Conservation (phyloP, 2,888 invertebrate genomes). For the Muscina levida region DNA sequence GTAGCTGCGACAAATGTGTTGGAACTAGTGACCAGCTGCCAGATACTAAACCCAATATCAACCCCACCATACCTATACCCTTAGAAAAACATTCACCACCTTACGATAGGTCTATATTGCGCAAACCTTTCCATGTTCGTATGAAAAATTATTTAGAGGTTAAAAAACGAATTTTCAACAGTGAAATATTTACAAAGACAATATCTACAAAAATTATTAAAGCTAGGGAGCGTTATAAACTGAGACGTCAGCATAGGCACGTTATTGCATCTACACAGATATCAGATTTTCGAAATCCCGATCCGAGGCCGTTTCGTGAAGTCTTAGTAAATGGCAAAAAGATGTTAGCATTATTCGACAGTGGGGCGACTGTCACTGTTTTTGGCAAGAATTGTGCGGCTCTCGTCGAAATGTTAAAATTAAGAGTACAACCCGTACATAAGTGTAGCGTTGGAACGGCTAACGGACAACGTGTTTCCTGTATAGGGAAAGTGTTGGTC, state of each 20-base stretch:
- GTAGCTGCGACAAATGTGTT: background rate
- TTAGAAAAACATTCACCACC: too few relatives aligned
- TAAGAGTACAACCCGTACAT: background rate
- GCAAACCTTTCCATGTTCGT: slow-evolving; percentile 40
- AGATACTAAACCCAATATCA: background rate
- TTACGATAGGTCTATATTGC: too few relatives aligned
- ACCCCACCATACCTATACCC: too few relatives aligned
- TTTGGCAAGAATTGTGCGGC: slow-evolving; percentile 13
- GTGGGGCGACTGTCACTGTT: slow-evolving; percentile 20
- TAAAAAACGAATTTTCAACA: slow-evolving; percentile 20
- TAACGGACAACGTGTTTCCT: background rate
- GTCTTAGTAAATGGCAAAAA: background rate
- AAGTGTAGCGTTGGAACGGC: slow-evolving; percentile 1
- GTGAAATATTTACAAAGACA: background rate
- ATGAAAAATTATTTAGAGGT: slow-evolving; percentile 3
- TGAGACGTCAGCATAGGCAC: background rate
- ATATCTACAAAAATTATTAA: slow-evolving; percentile 14
- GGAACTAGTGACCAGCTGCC: background rate
- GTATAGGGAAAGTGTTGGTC: slow-evolving; percentile 13
- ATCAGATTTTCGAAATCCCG: background rate
- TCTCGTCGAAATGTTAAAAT: slow-evolving; percentile 5
- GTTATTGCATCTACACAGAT: background rate
- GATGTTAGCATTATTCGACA: slow-evolving; percentile 16
- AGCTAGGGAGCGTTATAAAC: background rate
- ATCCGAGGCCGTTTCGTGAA: slow-evolving; percentile 24